These are phyloP conservation scores for Trichomycterus rosablanca DNA, from an alignment of 2,113 vertebrate genomes.

Conservation along the genomic window DNA sequence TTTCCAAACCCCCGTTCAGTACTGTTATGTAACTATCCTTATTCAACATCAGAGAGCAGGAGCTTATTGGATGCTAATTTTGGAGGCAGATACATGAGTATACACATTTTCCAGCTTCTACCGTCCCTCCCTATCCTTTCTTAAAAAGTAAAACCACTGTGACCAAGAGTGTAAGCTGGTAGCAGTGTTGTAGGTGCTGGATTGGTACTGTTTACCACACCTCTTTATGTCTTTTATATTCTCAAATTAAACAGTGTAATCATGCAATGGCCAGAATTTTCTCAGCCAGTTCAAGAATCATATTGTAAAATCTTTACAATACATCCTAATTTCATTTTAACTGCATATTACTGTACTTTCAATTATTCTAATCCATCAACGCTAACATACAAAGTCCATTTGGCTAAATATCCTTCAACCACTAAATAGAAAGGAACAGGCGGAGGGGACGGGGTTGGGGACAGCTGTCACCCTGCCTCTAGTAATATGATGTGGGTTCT, in stretches of 20 bases:
- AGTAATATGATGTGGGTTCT: slow-evolving; percentile 57
- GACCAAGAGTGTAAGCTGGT: too few species aligned
- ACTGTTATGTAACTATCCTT: slow-evolving; percentile 57
- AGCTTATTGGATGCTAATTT: slow-evolving; percentile 61
- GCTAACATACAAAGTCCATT: background rate
- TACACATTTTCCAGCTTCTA: slow-evolving; percentile 1
- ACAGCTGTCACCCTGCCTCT: slow-evolving; percentile 63
- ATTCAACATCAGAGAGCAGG: slow-evolving; percentile 49
- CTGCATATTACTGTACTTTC: background rate
- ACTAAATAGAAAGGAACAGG: slow-evolving; percentile 25
- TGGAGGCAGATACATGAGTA: slow-evolving; percentile 53
- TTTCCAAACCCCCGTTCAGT: background rate
- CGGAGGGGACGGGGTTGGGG: slow-evolving; percentile 21
- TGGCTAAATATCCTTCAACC: background rate
- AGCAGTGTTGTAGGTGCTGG: too few species aligned
- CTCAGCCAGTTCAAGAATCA: too few species aligned
- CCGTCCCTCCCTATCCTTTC: background rate
- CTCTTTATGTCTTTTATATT: too few species aligned
- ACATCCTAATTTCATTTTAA: background rate
- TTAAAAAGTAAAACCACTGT: background rate
- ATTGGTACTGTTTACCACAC: too few species aligned
- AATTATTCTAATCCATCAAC: background rate
- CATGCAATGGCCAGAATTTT: too few species aligned
- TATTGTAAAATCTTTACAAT: too few species aligned
- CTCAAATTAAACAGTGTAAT: too few species aligned